phyloP scores from a whole-genome alignment of 2,113 vertebrate species.

The Anguilla japonica region DNA sequence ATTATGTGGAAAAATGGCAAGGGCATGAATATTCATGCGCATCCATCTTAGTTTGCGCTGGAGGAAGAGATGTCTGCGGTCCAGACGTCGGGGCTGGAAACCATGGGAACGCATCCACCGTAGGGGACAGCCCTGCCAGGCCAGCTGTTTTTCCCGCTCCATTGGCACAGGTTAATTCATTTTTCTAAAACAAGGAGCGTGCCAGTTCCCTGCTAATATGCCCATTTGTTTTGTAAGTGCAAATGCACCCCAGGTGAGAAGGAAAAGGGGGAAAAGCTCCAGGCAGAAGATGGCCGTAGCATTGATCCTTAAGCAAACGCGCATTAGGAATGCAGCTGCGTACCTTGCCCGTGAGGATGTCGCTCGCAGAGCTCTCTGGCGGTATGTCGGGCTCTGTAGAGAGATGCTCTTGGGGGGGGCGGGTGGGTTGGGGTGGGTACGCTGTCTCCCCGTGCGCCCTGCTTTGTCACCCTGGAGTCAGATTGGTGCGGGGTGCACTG shows the following conservation, averaged over 20 bases:
- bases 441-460: too few relatives aligned
- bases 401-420: neutral
- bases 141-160: neutral
- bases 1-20: constrained; percentile 1
- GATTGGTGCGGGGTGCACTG: neutral
- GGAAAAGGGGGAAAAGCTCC: neutral
- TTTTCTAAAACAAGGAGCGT: constrained; percentile 5
- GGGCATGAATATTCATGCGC: constrained; percentile 1
- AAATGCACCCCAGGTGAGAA: neutral
- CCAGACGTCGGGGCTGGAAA: neutral
- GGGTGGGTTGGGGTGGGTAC: too few relatives aligned
- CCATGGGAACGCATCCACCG: neutral
- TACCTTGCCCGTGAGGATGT: neutral
- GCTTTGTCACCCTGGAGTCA: neutral
- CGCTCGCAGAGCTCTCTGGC: neutral
- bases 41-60: constrained; percentile 5
- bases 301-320: neutral
- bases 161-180: constrained; percentile 1
- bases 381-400: neutral
- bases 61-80: neutral
- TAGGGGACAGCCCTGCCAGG: neutral
- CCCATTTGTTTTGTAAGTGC: neutral
- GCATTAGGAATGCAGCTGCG: neutral
- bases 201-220: neutral
- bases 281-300: neutral